Evolutionary conservation across 2,888 invertebrate genomes (phyloP).

Genomic region (Synanthedon vespiformis): DNA sequence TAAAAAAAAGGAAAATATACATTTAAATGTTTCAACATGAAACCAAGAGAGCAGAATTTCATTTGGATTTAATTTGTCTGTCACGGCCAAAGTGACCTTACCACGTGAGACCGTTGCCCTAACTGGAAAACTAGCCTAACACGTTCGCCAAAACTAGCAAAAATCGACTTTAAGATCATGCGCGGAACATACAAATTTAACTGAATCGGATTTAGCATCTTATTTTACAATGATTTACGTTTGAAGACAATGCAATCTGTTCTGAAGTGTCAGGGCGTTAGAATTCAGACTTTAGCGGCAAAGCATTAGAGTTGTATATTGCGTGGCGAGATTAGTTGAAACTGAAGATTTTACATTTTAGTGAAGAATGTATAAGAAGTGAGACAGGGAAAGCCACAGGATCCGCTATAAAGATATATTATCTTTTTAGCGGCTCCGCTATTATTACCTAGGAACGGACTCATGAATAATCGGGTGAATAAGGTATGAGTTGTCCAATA

Average conservation of each 20-base stretch:
- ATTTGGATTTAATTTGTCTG: slow-evolving; percentile 39
- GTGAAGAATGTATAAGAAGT: slow-evolving; percentile 64
- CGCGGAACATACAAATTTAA: slow-evolving; percentile 21
- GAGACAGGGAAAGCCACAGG: slow-evolving; percentile 59
- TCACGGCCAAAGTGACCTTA: slow-evolving; percentile 46
- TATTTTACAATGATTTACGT: slow-evolving; percentile 55
- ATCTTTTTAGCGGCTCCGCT: slow-evolving; percentile 59
- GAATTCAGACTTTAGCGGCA: slow-evolving; percentile 12
- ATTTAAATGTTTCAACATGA: not conserved
- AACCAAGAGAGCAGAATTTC: not conserved
- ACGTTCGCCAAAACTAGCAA: slow-evolving; percentile 6
- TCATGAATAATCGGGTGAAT: slow-evolving; percentile 20
- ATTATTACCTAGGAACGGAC: slow-evolving; percentile 53
- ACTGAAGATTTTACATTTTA: slow-evolving; percentile 59
- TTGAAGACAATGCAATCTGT: slow-evolving; percentile 66
- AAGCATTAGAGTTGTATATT: slow-evolving; percentile 19
- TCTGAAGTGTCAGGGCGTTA: slow-evolving; percentile 19
- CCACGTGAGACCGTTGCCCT: slow-evolving; percentile 33
- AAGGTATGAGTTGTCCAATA: slow-evolving; percentile 1
- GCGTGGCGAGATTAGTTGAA: slow-evolving; percentile 11
- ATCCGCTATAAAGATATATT: slow-evolving; percentile 68
- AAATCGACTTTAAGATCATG: slow-evolving; percentile 14
- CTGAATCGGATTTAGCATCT: slow-evolving; percentile 22
- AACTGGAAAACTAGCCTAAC: slow-evolving; percentile 15
- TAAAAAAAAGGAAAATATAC: not conserved